These are phyloP conservation scores for Synanceia verrucosa DNA, from an alignment of 2,797 vertebrate species.

Conservation along the genomic window DNA sequence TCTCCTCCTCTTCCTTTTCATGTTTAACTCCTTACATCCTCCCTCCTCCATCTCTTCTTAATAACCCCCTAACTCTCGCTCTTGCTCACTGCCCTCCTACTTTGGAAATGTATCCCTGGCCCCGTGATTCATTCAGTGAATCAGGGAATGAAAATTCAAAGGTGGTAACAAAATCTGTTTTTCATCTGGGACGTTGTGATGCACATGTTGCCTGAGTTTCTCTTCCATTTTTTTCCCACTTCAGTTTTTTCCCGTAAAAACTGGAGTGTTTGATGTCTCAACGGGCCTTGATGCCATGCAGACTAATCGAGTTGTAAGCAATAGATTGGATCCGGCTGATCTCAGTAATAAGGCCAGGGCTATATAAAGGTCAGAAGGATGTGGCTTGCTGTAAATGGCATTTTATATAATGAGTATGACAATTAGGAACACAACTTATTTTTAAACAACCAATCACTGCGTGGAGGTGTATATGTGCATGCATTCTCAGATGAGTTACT, in stretches of 20 bases:
- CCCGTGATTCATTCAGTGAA: slow-evolving; percentile 67
- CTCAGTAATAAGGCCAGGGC: slow-evolving; percentile 52
- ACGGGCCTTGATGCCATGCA: slow-evolving; percentile 62
- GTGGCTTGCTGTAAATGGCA: slow-evolving; percentile 68
- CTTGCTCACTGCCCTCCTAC: slow-evolving; percentile 3
- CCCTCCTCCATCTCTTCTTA: slow-evolving; percentile 9
- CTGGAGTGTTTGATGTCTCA: slow-evolving; percentile 67
- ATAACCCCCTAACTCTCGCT: background rate
- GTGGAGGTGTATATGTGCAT: slow-evolving; percentile 14
- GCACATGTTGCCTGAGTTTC: slow-evolving; percentile 54
- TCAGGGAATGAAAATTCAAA: slow-evolving; percentile 68
- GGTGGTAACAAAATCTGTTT: slow-evolving; percentile 68
- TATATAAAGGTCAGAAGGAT: slow-evolving; percentile 72
- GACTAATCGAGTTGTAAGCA: slow-evolving; percentile 70
- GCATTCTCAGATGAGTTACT: slow-evolving; percentile 14
- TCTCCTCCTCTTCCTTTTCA: slow-evolving; percentile 52
- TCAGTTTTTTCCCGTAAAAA: slow-evolving; percentile 51
- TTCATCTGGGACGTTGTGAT: slow-evolving; percentile 59
- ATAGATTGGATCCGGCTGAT: slow-evolving; percentile 71
- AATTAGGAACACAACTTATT: slow-evolving; percentile 62
- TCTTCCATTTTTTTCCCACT: slow-evolving; percentile 40
- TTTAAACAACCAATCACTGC: slow-evolving; percentile 26
- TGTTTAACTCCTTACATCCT: slow-evolving; percentile 17
- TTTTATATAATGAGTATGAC: slow-evolving; percentile 62
- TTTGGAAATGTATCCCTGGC: slow-evolving; percentile 35